Evolutionary conservation across 1,140 invertebrate genomes (phyloP).

Genomic region (Melitaea cinxia): DNA sequence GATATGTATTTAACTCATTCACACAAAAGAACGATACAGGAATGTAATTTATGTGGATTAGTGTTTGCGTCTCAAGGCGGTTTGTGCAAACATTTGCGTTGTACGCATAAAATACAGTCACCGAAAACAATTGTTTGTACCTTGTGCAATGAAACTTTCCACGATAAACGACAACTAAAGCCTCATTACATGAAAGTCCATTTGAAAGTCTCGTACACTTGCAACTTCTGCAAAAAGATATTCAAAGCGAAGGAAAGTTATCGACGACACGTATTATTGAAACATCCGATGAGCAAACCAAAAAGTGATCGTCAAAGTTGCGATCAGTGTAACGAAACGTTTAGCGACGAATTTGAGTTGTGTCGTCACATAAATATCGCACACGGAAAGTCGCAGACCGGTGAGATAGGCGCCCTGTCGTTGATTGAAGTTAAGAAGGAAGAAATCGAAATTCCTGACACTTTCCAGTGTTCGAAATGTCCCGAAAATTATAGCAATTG

Average conservation of each 20-base stretch:
- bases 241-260: conserved; percentile 75
- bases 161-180: conserved; percentile 66
- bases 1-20: conserved; percentile 66
- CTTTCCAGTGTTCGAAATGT: conserved; percentile 69
- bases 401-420: conserved; percentile 14
- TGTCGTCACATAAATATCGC: conserved; percentile 59
- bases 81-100: conserved; percentile 66
- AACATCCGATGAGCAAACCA: conserved; percentile 50
- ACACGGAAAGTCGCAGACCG: conserved; percentile 38
- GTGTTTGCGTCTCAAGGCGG: conserved; percentile 70
- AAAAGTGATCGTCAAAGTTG: conserved; percentile 54
- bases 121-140: conserved; percentile 66
- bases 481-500: conserved; percentile 55
- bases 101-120: conserved; percentile 65
- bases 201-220: conserved; percentile 70
- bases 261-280: conserved; percentile 60
- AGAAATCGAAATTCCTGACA: conserved; percentile 55
- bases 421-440: conserved; percentile 56
- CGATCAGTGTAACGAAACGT: conserved; percentile 58
- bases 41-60: conserved; percentile 66
- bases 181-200: conserved; percentile 71
- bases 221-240: conserved; percentile 62
- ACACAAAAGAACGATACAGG: conserved; percentile 59
- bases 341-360: conserved; percentile 66
- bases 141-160: conserved; percentile 67